Evolutionary conservation across 2,888 invertebrate species (phyloP), one percentile per base, ranked within the genome.

Genomic region (Zygothrica quintamaculata): DNA sequence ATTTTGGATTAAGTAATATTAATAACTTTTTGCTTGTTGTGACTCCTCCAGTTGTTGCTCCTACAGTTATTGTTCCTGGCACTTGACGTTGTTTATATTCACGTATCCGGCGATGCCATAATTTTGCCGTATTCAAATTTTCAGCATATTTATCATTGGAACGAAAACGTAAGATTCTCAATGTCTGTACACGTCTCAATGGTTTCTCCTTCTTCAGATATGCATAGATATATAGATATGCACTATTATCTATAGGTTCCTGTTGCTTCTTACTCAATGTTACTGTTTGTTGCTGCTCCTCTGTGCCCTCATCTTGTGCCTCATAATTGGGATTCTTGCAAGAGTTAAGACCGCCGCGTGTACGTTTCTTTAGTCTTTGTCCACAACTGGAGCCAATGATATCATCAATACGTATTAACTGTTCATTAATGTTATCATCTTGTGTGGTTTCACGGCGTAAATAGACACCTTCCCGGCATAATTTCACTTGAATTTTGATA

Each of bases 1-100:
- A 97, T 88, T 97, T 96, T 0, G 99, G 99, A 92, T 99, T 99
- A 57, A 99, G 92, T 51, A 99, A 92, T 31, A 98, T 93, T 53
- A 98, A 91, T 65, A 97, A 22, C 33, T 78, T 84, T 12, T 87
- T 89, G 18, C 50, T 50, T 1, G 48, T n/a, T n/a, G n/a, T n/a
- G n/a, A n/a, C 12, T 0, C 25, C 44, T 5, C 46, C 8, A 0
- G 13, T 42, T 3, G 4, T 9, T n/a, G 34, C 33, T 1, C 1
- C 16, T 12, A 7, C n/a, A n/a, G 44, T 64, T 1, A 22, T 48
- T 1, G 53, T 44, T 0, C 51, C 56, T 0, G 48, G n/a, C n/a
- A n/a, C n/a, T n/a, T n/a, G 22, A 0, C 43, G 51, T 3, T 22
- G 42, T 44, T 93, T 91, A 78, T 96, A 92, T 89, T 94, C 94